A percentile compares a stretch with the other conserved stretches of the same genome.
Conservation (phyloP, 1,140 invertebrate genomes). For the Atopsyche davidsoni region DNA sequence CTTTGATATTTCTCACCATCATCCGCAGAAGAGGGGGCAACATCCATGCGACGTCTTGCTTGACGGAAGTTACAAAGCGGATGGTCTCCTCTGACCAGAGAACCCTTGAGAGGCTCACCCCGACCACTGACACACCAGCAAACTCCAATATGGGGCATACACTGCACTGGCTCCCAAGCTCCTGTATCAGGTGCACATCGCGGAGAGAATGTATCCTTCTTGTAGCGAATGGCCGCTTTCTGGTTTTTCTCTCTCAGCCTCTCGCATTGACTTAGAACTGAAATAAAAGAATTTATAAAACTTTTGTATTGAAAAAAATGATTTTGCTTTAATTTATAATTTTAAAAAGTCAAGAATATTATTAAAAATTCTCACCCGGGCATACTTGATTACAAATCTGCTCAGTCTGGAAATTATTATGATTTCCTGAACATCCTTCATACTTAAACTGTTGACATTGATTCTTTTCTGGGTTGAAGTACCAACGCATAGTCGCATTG, state of each 20-base stretch:
- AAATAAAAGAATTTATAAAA: slow-evolving; percentile 20
- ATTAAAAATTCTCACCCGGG: slow-evolving; percentile 49
- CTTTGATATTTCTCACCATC: slow-evolving; percentile 30
- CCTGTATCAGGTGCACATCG: slow-evolving; percentile 66
- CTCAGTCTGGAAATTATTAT: slow-evolving; percentile 83
- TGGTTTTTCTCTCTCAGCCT: slow-evolving; percentile 69
- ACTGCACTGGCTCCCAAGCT: slow-evolving; percentile 75
- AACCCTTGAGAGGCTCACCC: slow-evolving; percentile 73
- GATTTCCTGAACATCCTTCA: slow-evolving; percentile 71
- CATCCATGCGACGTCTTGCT: slow-evolving; percentile 48
- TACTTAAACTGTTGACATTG: slow-evolving; percentile 66
- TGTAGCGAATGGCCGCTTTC: slow-evolving; percentile 58
- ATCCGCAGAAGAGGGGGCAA: slow-evolving; percentile 14
- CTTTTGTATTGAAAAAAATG: slow-evolving; percentile 8
- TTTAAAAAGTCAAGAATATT: not conserved
- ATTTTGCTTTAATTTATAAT: not conserved
- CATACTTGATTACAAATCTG: slow-evolving; percentile 77
- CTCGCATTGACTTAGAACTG: slow-evolving; percentile 73
- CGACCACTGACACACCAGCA: slow-evolving; percentile 81
- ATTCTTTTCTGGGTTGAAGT: slow-evolving; percentile 73
- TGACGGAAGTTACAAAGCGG: slow-evolving; percentile 71
- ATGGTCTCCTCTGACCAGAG: slow-evolving; percentile 62
- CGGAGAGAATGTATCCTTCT: slow-evolving; percentile 66
- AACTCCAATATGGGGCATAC: slow-evolving; percentile 67
- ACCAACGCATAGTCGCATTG: slow-evolving; percentile 59